Evolutionary conservation across 2,113 vertebrate species (phyloP), one percentile per base, ranked within the genome.

Genomic region (Chlorodrepanis virens): DNA sequence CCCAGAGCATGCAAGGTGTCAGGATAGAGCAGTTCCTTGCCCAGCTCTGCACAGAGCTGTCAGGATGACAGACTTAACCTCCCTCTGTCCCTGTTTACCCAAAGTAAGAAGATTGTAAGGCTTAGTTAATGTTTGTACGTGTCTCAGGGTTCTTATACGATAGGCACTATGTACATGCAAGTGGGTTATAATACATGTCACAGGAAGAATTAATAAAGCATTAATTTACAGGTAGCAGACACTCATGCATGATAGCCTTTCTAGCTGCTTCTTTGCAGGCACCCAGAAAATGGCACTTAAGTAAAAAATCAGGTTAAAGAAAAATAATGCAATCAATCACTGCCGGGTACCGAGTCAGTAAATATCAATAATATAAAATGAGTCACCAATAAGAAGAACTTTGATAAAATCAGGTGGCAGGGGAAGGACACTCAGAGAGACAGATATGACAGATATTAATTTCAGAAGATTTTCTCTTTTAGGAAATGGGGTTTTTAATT

Each of bases 101-200:
- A 87, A 95, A 96, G 86, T 96, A 97, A 96, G 94, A 95, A 96
- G 96, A 96, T 95, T 97, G 96, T 60, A 31, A 90, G 92, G 94
- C 88, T 92, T 96, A 96, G 92, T 89, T 92, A 83, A 60, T 94
- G 93, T 96, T 92, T 96, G 93, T 95, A 95, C 92, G 92, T 96
- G 93, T 81, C 89, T 96, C 90, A 53, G 94, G 85, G 93, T 61
- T 94, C 93, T 96, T 93, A 96, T 18, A 61, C 6, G 45, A 33
- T 84, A 78, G 93, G 72, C 12, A 0, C 40, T 60, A 28, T 53
- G 80, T 79, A 84, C 94, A 84, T 86, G 94, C 69, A 24, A 90
- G 90, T 90, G 77, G 35, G 45, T 95, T 90, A 93, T 76, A 89
- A 87, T 71, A 68, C 49, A 9, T 83, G 88, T 91, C 92, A 72